Evolutionary conservation across 2,113 vertebrate genomes (phyloP).

Genomic region (Synodontis membranacea): DNA sequence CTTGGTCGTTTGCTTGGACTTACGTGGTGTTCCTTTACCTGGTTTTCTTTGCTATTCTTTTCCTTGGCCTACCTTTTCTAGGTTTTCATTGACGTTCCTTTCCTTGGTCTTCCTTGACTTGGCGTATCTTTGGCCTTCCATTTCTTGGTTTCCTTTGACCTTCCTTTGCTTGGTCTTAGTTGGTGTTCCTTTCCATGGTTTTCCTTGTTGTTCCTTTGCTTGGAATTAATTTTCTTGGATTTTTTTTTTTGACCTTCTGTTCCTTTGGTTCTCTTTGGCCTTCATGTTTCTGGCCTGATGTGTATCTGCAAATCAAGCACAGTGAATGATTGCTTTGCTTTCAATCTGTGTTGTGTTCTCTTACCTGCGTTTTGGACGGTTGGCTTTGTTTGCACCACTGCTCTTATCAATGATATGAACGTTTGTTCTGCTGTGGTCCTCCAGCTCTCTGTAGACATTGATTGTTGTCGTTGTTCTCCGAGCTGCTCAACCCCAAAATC

Average conservation of each 20-base stretch:
- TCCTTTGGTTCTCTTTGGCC: background rate
- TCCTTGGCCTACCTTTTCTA: background rate
- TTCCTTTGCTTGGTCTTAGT: background rate
- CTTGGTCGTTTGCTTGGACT: background rate
- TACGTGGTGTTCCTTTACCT: background rate
- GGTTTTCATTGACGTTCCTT: background rate
- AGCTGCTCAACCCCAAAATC: background rate
- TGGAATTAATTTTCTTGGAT: too few species aligned
- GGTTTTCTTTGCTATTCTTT: background rate
- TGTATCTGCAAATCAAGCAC: background rate
- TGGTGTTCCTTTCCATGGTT: background rate
- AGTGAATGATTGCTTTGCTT: background rate
- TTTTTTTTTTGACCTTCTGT: background rate
- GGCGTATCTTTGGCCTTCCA: background rate
- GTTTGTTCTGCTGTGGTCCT: background rate
- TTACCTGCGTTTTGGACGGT: background rate
- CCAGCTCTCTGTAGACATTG: background rate
- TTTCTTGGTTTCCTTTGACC: background rate
- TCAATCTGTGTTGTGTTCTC: background rate
- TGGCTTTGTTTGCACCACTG: background rate
- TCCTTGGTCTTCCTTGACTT: background rate
- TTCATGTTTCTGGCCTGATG: background rate
- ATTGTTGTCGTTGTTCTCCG: background rate
- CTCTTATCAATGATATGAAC: background rate
- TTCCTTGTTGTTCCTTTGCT: background rate